These are phyloP conservation scores for Apostichopus parvimensis DNA, from an alignment of 35 echinoderm and acorn worm species.

Conservation along the genomic window DNA sequence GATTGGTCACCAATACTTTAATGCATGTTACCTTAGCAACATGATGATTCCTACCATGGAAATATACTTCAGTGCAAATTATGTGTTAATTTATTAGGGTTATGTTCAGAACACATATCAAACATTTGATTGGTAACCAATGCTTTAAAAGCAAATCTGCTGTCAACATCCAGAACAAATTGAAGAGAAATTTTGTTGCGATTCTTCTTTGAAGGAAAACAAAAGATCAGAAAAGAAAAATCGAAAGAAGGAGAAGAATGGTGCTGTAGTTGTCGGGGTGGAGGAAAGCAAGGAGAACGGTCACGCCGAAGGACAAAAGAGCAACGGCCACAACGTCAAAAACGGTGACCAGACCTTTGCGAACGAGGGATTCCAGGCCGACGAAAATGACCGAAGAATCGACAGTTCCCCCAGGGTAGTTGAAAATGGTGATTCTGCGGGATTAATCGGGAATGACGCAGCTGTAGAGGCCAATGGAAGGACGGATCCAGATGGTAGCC, in stretches of 20 bases:
- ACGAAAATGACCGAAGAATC: not conserved
- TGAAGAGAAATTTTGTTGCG: not conserved
- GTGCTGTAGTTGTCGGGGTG: not conserved
- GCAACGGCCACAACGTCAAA: not conserved
- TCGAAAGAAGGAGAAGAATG: constrained; percentile 1
- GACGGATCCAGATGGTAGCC: not conserved
- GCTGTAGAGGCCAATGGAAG: not conserved
- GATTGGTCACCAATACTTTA: too few species aligned
- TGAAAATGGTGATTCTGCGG: not conserved
- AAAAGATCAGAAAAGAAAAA: constrained; percentile 6
- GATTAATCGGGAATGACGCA: not conserved
- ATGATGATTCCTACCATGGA: too few species aligned
- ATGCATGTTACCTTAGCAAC: too few species aligned
- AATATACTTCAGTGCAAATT: too few species aligned
- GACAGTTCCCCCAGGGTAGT: not conserved
- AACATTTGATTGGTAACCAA: too few species aligned
- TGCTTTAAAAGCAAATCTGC: not conserved
- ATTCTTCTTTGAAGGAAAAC: not conserved
- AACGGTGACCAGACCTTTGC: constrained; percentile 32
- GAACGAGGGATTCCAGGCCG: not conserved
- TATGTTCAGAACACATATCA: too few species aligned
- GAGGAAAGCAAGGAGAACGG: not conserved
- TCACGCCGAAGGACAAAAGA: not conserved
- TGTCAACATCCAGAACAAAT: not conserved
- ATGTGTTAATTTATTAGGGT: too few species aligned